A percentile compares a stretch with the other conserved stretches of the same genome.
phyloP scores from a whole-genome alignment of 1,140 invertebrate genomes.

The Melipona quadrifasciata region DNA sequence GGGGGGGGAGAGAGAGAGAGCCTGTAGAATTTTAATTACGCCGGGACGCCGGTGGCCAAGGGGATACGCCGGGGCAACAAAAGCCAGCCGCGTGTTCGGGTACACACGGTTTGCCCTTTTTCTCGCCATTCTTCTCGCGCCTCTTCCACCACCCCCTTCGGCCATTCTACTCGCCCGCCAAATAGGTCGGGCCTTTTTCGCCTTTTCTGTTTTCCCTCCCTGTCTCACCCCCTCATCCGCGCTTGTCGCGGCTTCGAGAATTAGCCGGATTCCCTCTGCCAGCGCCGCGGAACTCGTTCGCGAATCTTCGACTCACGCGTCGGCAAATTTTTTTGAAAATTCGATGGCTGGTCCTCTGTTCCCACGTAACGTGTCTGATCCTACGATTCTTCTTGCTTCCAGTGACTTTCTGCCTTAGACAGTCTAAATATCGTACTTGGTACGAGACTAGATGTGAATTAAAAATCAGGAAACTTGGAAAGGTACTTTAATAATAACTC shows the following conservation, averaged over 20 bases:
- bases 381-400: no score
- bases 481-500: neutral
- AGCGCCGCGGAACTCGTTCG: no score
- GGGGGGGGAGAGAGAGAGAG: neutral
- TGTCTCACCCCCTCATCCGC: no score
- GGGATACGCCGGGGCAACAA: neutral
- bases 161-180: neutral
- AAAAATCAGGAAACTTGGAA: neutral
- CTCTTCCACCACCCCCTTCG: no score
- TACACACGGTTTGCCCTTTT: conserved; percentile 10
- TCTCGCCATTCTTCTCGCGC: neutral
- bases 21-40: conserved; percentile 28
- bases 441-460: neutral
- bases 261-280: neutral
- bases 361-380: no score
- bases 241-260: neutral
- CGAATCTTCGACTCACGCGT: neutral
- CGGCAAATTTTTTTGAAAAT: no score
- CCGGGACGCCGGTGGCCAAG: neutral
- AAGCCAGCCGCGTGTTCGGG: conserved; percentile 4
- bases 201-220: neutral
- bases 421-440: no score
- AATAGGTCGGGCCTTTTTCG: neutral
- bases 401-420: no score
- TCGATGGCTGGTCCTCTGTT: no score